Conservation (phyloP, 2,113 vertebrate genomes). For the Petrocephalus zakoni region DNA sequence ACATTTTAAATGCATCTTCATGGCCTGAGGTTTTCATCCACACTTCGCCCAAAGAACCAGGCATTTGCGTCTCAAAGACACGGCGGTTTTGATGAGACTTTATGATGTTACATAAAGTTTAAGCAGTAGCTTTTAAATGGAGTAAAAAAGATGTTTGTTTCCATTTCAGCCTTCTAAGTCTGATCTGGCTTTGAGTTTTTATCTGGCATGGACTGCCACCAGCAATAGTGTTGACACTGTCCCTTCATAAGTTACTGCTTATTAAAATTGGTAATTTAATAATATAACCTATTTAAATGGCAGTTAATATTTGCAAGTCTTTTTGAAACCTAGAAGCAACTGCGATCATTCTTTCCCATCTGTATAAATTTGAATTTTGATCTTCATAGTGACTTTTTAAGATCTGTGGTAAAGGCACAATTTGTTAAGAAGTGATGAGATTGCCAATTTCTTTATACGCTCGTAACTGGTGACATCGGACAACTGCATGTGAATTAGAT, state of each 20-base stretch:
- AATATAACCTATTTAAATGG: not conserved
- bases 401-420: not conserved
- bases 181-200: not conserved
- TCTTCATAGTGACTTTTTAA: not conserved
- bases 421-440: not conserved
- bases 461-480: not conserved
- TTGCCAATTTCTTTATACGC: not conserved
- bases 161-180: not conserved
- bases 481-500: not conserved
- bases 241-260: not conserved
- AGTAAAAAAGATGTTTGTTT: not conserved
- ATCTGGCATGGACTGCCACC: not conserved
- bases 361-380: not conserved
- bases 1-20: not conserved
- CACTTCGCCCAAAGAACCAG: not conserved
- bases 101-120: not conserved
- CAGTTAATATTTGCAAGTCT: not conserved
- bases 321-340: not conserved
- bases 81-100: not conserved
- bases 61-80: not conserved
- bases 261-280: not conserved
- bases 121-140: not conserved
- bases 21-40: not conserved
- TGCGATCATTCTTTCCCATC: not conserved
- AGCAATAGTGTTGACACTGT: not conserved